Evolutionary conservation across 2,888 invertebrate species (phyloP).

Genomic region (Agrypnus murinus): DNA sequence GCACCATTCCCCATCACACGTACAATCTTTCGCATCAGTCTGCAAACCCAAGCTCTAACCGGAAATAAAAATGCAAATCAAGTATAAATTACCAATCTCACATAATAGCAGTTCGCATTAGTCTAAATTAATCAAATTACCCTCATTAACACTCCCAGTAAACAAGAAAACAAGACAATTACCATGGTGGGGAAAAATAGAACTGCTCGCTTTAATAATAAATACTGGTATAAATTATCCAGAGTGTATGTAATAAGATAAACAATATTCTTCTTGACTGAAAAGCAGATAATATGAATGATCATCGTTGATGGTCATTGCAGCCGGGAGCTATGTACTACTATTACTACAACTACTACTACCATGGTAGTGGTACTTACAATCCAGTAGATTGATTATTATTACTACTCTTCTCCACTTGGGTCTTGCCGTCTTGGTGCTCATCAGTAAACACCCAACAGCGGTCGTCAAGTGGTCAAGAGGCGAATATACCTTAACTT

Average conservation of each 20-base stretch:
- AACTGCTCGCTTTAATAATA: conserved; percentile 7
- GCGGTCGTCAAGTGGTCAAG: conserved; percentile 4
- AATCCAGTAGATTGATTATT: neutral
- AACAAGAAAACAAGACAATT: conserved; percentile 43
- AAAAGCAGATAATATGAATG: conserved; percentile 14
- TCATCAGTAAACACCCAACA: conserved; percentile 5
- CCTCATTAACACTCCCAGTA: conserved; percentile 41
- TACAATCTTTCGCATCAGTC: conserved; percentile 13
- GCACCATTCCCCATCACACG: no score
- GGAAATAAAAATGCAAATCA: conserved; percentile 41
- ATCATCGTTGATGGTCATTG: neutral
- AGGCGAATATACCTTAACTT: neutral
- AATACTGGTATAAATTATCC: conserved; percentile 20
- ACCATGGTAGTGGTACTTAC: conserved; percentile 1
- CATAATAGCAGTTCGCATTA: conserved; percentile 23
- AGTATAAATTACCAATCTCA: conserved; percentile 36
- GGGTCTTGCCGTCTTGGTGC: neutral
- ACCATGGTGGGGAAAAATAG: conserved; percentile 9
- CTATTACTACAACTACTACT: neutral
- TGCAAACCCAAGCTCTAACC: conserved; percentile 19
- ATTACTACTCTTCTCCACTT: neutral
- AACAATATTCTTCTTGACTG: neutral
- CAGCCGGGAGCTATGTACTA: conserved; percentile 6
- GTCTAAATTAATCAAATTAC: conserved; percentile 45
- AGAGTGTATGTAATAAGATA: neutral